Conservation (phyloP, 1,140 invertebrate genomes). For the Drosophila micromelanica region DNA sequence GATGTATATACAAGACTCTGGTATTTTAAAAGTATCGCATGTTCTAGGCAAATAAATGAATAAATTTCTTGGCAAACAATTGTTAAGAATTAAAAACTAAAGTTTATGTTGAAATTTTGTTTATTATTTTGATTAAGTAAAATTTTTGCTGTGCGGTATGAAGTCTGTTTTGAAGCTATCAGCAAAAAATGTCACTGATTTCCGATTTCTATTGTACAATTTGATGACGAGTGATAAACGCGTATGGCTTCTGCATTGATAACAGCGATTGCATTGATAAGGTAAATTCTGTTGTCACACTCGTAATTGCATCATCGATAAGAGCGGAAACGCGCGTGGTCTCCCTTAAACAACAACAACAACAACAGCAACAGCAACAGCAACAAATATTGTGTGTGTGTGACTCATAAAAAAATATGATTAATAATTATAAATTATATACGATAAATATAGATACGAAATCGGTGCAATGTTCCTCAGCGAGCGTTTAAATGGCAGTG, state of each 20-base stretch:
- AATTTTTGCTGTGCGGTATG: neutral
- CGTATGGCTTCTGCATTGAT: slow-evolving; percentile 28
- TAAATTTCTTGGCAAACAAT: neutral
- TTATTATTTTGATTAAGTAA: too few species aligned
- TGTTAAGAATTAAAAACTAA: neutral
- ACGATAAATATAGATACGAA: slow-evolving; percentile 12
- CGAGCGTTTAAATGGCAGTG: slow-evolving; percentile 2
- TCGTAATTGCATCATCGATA: slow-evolving; percentile 62
- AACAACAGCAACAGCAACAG: slow-evolving; percentile 5
- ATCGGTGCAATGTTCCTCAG: slow-evolving; percentile 53
- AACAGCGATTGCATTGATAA: slow-evolving; percentile 43
- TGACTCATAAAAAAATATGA: slow-evolving; percentile 18
- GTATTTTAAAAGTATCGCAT: neutral
- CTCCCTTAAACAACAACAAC: neutral
- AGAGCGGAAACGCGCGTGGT: slow-evolving; percentile 29
- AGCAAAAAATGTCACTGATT: neutral
- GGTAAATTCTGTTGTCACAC: neutral
- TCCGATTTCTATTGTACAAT: slow-evolving; percentile 4
- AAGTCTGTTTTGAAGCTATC: neutral
- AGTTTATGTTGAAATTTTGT: neutral
- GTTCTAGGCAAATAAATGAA: neutral
- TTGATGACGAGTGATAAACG: slow-evolving; percentile 3
- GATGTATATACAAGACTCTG: too few species aligned
- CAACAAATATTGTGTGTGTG: slow-evolving; percentile 10
- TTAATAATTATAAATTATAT: slow-evolving; percentile 1